Evolutionary conservation across 2,113 vertebrate genomes (phyloP).

Genomic region (Brevimyrus niger): DNA sequence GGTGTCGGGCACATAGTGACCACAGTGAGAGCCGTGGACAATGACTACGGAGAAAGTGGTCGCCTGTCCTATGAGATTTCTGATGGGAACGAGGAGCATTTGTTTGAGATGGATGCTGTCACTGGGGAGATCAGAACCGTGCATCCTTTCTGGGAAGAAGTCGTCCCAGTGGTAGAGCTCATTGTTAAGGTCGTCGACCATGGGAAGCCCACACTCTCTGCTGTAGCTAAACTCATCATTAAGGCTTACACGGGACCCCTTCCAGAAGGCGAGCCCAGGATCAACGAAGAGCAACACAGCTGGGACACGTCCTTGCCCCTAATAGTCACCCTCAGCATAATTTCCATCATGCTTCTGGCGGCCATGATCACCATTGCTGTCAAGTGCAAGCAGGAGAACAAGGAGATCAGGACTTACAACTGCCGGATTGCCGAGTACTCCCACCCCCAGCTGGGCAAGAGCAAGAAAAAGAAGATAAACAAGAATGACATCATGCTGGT

Average conservation of each 20-base stretch:
- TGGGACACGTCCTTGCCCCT: constrained; percentile 96
- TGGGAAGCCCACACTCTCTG: constrained; percentile 87
- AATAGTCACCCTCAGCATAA: constrained; percentile 91
- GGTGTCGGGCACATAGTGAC: constrained; percentile 90
- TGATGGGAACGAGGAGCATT: constrained; percentile 90
- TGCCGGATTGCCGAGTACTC: constrained; percentile 98
- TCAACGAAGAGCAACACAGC: constrained; percentile 83
- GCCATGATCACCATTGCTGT: constrained; percentile 98
- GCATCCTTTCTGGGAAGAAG: constrained; percentile 90
- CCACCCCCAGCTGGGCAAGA: constrained; percentile 91
- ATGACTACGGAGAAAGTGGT: constrained; percentile 92
- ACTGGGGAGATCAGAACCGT: constrained; percentile 90
- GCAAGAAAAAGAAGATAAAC: constrained; percentile 95
- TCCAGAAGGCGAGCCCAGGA: constrained; percentile 78
- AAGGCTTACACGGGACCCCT: constrained; percentile 83
- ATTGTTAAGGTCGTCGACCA: constrained; percentile 93
- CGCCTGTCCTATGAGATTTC: constrained; percentile 94
- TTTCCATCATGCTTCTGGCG: constrained; percentile 91
- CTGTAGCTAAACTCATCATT: constrained; percentile 85
- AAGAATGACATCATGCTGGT: constrained; percentile 99
- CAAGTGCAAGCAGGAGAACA: constrained; percentile 97
- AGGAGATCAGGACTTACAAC: constrained; percentile 98
- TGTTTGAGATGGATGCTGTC: constrained; percentile 89
- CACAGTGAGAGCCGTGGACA: constrained; percentile 87
- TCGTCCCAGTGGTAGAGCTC: constrained; percentile 83